A percentile compares a stretch with the other conserved stretches of the same genome.
phyloP scores from a whole-genome alignment of 2,888 invertebrate species.

The Melipona bicolor region DNA sequence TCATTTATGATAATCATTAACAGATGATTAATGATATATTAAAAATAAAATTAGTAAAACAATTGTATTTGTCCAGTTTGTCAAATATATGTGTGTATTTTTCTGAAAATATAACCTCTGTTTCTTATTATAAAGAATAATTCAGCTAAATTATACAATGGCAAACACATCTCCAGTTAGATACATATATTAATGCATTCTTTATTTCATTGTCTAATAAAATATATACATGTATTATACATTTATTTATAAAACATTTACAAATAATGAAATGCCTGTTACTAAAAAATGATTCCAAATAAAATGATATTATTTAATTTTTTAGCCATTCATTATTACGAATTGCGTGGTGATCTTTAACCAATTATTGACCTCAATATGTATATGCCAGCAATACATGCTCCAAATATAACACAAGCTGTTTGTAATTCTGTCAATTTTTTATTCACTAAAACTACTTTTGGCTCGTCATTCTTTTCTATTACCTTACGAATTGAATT shows the following conservation, averaged over 20 bases:
- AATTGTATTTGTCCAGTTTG: slow-evolving; percentile 43
- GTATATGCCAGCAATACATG: slow-evolving; percentile 7
- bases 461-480: neutral
- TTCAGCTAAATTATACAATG: slow-evolving; percentile 5
- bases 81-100: slow-evolving; percentile 39
- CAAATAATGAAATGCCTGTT: slow-evolving; percentile 8
- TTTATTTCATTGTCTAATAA: slow-evolving; percentile 6
- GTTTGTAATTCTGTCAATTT: neutral
- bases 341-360: neutral
- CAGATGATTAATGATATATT: slow-evolving; percentile 1
- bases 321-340: neutral
- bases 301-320: neutral
- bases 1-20: neutral
- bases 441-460: neutral
- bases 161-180: neutral
- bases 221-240: slow-evolving; percentile 7
- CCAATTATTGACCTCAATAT: neutral
- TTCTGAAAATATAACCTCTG: slow-evolving; percentile 11
- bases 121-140: neutral
- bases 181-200: slow-evolving; percentile 10
- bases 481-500: slow-evolving; percentile 8
- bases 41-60: slow-evolving; percentile 28
- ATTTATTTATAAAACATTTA: slow-evolving; percentile 26
- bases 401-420: neutral
- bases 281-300: neutral